phyloP scores from a whole-genome alignment of 2,113 vertebrate species.

The Galbula dea region DNA sequence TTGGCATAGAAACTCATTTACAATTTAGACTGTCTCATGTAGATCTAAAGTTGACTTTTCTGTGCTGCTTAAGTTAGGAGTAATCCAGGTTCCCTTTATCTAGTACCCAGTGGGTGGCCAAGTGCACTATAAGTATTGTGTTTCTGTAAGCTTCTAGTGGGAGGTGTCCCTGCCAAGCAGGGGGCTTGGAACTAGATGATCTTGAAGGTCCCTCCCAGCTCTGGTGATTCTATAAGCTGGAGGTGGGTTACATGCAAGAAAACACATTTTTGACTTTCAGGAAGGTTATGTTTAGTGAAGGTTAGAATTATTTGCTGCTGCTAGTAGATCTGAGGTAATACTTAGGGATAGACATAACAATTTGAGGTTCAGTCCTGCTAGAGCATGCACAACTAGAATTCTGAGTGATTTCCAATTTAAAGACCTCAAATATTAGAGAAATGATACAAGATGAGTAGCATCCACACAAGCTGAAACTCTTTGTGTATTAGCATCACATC shows the following conservation, averaged over 20 bases:
- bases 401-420: too few relatives aligned
- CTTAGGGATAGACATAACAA: not conserved
- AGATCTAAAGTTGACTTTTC: not conserved
- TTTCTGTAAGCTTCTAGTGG: too few relatives aligned
- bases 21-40: not conserved
- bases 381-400: too few relatives aligned
- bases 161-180: too few relatives aligned
- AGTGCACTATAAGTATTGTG: not conserved
- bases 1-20: not conserved
- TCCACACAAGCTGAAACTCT: not conserved
- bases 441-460: accelerated
- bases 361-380: not conserved
- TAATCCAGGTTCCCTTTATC: not conserved
- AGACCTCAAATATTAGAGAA: not conserved
- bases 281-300: not conserved
- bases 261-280: not conserved
- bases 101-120: not conserved
- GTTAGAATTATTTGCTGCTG: not conserved
- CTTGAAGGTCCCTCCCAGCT: too few relatives aligned
- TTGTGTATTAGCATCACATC: accelerated
- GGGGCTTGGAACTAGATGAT: too few relatives aligned
- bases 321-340: not conserved
- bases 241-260: not conserved
- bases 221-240: too few relatives aligned
- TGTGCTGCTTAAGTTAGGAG: not conserved